Base-by-base conservation (phyloP, 1,140 invertebrate genomes). In the Brachionus manjavacas region DNA sequence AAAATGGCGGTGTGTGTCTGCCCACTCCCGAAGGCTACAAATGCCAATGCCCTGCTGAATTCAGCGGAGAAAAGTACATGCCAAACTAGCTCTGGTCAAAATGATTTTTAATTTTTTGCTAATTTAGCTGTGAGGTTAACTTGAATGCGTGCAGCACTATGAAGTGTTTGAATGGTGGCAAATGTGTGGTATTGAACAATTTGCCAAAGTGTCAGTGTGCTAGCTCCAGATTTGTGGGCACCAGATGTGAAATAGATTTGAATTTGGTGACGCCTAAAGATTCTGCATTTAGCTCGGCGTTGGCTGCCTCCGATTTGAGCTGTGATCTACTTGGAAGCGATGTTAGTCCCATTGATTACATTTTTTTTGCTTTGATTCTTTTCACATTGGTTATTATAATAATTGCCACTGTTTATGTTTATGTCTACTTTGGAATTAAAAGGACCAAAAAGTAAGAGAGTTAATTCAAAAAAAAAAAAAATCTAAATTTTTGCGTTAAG, bases 101-200 rank as follows among this genome's bases (percentile, higher is more conserved):
- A 25, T 25, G 14, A 28, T 14, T 25, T n/a, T 2, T 74, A 41
- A 16, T 43, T 74, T 8, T 68, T 72, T 9, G 3, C 31, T 43
- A 76, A 35, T 35, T 35, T 35, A 76, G 64, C 20, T 81, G 79
- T 81, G 52, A 81, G 23, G 25, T 16, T 12, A 23, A n/a, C 7
- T 20, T 31, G 35, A 64, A 39, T 23, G 52, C 31, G 8, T 81
- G 79, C 31, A 55, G 60, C 23, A 43, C 39, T 7, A 84, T 84
- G 81, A 70, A 74, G 12, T 98, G 96, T 87, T 94, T 97, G 92
- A 95, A 97, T 87, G 94, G 94, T 2, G 96, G 96, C 2, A 94
- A 93, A 2, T 98, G 96, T 87, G 92, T 96, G 39, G 95, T 70
- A 11, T 39, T 31, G 20, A 84, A 84, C 12, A 84, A 81, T 68